phyloP scores from a whole-genome alignment of 2,113 vertebrate genomes.

The Tenrec ecaudatus region DNA sequence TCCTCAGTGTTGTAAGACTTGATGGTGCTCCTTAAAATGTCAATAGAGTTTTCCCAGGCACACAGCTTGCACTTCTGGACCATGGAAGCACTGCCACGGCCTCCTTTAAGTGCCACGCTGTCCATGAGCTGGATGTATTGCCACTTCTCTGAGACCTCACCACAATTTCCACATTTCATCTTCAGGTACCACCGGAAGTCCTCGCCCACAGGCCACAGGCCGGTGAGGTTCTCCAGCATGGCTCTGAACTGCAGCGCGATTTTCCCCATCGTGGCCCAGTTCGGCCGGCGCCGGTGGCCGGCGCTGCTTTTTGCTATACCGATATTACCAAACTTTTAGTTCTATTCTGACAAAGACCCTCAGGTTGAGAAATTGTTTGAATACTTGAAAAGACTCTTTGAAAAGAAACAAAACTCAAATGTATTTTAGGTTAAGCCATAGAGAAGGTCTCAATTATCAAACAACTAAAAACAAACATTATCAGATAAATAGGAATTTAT shows the following conservation, averaged over 20 bases:
- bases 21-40: slow-evolving; percentile 95
- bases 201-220: slow-evolving; percentile 92
- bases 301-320: no score
- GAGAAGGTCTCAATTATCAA: no score
- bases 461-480: no score
- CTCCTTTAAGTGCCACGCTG: slow-evolving; percentile 95
- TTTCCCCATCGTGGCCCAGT: no score
- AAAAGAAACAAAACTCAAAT: no score
- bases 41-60: slow-evolving; percentile 96
- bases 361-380: no score
- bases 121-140: slow-evolving; percentile 95
- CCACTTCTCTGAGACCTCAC: slow-evolving; percentile 97
- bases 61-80: slow-evolving; percentile 99
- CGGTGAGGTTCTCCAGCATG: slow-evolving; percentile 95
- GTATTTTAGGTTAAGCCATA: no score
- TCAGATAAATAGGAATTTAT: no score
- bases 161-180: slow-evolving; percentile 98
- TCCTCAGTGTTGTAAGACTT: slow-evolving; percentile 95
- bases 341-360: no score
- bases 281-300: no score
- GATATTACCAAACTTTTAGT: no score
- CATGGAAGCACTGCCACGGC: slow-evolving; percentile 96
- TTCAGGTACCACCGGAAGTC: slow-evolving; percentile 99
- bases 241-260: slow-evolving; percentile 96
- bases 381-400: no score